Conservation (phyloP, 1,140 invertebrate genomes). For the Drosophila aff. region DNA sequence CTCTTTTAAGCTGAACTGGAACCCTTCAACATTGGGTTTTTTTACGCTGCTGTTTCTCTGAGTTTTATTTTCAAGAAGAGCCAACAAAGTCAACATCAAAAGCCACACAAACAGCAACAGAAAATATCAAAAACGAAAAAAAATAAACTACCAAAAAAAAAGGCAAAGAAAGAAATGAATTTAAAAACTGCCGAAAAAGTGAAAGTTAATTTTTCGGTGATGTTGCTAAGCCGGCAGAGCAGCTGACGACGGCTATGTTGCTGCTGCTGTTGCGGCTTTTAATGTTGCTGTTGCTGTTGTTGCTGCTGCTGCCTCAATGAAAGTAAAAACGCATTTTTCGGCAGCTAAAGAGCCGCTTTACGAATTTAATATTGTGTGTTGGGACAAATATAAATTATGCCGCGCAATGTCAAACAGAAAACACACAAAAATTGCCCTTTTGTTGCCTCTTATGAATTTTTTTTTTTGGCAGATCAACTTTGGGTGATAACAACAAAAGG, state of each 20-base stretch:
- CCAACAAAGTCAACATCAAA: slow-evolving; percentile 32
- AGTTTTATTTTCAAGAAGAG: slow-evolving; percentile 54
- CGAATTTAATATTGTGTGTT: slow-evolving; percentile 55
- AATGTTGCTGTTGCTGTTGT: slow-evolving; percentile 6
- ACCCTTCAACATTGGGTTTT: slow-evolving; percentile 38
- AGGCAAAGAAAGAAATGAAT: slow-evolving; percentile 76
- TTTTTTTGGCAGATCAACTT: slow-evolving; percentile 46
- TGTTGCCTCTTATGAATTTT: slow-evolving; percentile 18
- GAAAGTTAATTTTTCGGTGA: slow-evolving; percentile 81
- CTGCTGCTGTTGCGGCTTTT: slow-evolving; percentile 9
- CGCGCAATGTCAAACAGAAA: slow-evolving; percentile 57
- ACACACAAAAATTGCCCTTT: slow-evolving; percentile 61
- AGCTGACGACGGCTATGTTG: slow-evolving; percentile 34
- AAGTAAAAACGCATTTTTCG: slow-evolving; percentile 83
- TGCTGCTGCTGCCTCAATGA: slow-evolving; percentile 58
- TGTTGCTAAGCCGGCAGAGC: slow-evolving; percentile 73
- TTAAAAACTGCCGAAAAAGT: slow-evolving; percentile 85
- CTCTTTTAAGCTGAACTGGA: slow-evolving; percentile 43
- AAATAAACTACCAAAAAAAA: slow-evolving; percentile 66
- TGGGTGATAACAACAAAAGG: slow-evolving; percentile 60
- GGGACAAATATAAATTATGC: slow-evolving; percentile 68
- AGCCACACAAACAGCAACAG: slow-evolving; percentile 18
- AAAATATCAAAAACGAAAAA: slow-evolving; percentile 47
- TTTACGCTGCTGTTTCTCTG: slow-evolving; percentile 12
- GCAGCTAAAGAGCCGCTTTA: slow-evolving; percentile 56